phyloP scores from a whole-genome alignment of 2,888 invertebrate genomes.

The Polyploca ridens region DNA sequence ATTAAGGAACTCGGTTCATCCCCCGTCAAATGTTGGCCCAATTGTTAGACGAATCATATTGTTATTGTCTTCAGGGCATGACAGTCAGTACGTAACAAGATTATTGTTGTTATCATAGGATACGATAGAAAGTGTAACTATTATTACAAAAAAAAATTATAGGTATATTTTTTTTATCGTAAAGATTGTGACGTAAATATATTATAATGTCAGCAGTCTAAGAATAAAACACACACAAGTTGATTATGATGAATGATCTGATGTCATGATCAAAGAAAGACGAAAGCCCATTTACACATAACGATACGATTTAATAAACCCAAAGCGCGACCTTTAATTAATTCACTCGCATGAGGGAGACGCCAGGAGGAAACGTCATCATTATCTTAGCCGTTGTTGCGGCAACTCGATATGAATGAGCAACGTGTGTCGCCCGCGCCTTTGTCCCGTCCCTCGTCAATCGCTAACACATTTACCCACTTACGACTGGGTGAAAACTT shows the following conservation, averaged over 20 bases:
- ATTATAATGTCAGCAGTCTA: too few relatives aligned
- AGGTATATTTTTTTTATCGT: too few relatives aligned
- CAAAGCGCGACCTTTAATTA: constrained; percentile 42
- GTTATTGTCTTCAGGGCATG: constrained; percentile 13
- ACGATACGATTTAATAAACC: constrained; percentile 36
- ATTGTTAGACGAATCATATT: constrained; percentile 35
- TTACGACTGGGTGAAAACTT: constrained; percentile 80
- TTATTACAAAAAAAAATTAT: neutral
- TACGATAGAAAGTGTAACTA: neutral
- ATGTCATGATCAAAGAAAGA: constrained; percentile 22
- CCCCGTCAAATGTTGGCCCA: constrained; percentile 36
- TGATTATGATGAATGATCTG: too few relatives aligned
- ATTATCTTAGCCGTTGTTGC: constrained; percentile 70
- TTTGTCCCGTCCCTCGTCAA: constrained; percentile 69
- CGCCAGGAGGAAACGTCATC: constrained; percentile 59
- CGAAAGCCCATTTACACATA: constrained; percentile 29
- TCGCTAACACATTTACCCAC: constrained; percentile 83
- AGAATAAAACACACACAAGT: too few relatives aligned
- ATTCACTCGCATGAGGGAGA: constrained; percentile 47
- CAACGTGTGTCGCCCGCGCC: constrained; percentile 44
- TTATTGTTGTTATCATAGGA: neutral
- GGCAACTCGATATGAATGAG: constrained; percentile 53
- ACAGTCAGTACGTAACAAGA: neutral
- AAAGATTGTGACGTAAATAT: too few relatives aligned
- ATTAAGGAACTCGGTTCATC: constrained; percentile 66